Evolutionary conservation across 2,888 invertebrate genomes (phyloP).

Genomic region (Pammene aurita): DNA sequence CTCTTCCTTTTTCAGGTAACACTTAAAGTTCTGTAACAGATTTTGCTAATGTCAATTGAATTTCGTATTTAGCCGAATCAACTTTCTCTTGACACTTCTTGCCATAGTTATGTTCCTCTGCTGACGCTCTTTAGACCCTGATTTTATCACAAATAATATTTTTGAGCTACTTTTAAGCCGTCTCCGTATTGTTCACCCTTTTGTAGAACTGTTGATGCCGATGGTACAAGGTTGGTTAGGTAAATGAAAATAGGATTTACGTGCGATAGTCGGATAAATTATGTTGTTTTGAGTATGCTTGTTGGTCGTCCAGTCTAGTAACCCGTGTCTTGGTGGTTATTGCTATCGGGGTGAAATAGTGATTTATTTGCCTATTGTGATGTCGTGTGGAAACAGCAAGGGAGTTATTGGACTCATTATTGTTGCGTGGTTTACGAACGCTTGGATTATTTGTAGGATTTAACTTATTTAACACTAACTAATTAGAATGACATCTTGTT

Average conservation of each 20-base stretch:
- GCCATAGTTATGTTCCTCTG: too few relatives aligned
- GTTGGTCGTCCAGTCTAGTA: constrained; percentile 19
- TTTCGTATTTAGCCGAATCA: too few relatives aligned
- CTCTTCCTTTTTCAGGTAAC: not conserved
- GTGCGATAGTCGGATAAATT: constrained; percentile 49
- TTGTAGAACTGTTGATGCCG: constrained; percentile 19
- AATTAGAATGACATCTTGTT: not conserved
- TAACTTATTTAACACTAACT: not conserved
- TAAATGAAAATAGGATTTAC: constrained; percentile 54
- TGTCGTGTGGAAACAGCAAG: constrained; percentile 16
- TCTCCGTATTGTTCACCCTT: too few relatives aligned
- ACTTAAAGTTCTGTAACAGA: not conserved
- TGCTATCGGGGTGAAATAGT: constrained; percentile 17
- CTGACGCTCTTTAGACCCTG: too few relatives aligned
- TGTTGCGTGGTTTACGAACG: not conserved
- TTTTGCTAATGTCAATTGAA: not conserved
- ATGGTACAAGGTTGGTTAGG: constrained; percentile 43
- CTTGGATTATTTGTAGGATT: not conserved
- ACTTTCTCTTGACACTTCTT: too few relatives aligned
- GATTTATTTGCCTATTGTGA: constrained; percentile 20
- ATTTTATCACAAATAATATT: too few relatives aligned
- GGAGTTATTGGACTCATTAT: constrained; percentile 13
- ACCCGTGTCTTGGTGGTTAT: constrained; percentile 9
- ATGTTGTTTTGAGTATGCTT: constrained; percentile 48
- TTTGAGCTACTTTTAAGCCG: too few relatives aligned